Conservation (phyloP, 2,113 vertebrate species). For the Bubo bubo region DNA sequence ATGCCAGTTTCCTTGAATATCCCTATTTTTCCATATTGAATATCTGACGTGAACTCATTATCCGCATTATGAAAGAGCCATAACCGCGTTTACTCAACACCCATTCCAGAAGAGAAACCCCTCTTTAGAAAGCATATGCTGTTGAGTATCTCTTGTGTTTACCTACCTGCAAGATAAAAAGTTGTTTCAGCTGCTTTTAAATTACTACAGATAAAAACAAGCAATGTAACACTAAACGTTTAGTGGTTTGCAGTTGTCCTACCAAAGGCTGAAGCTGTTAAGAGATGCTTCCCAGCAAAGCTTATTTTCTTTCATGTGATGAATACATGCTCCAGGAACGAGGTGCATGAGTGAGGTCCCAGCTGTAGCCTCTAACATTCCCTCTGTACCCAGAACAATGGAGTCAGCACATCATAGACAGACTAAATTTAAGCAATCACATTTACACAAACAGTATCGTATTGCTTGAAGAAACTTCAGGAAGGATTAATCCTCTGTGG, state of each 20-base stretch:
- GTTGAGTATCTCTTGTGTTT: background rate
- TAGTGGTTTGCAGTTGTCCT: background rate
- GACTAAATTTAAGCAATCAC: background rate
- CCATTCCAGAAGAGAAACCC: background rate
- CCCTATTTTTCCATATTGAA: background rate
- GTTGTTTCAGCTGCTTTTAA: background rate
- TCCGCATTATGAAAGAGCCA: background rate
- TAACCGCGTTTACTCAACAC: background rate
- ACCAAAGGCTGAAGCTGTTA: background rate
- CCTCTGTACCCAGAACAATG: background rate
- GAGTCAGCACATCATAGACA: background rate
- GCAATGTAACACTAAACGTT: background rate
- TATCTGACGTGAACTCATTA: background rate
- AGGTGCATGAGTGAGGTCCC: no score
- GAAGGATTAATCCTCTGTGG: background rate
- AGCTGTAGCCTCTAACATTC: background rate
- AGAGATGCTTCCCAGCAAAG: background rate
- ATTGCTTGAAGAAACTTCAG: background rate
- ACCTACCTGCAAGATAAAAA: background rate
- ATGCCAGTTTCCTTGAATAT: background rate
- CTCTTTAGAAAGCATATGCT: background rate
- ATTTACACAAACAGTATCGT: background rate
- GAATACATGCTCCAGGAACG: background rate
- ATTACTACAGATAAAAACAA: background rate
- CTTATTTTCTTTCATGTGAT: background rate